Evolutionary conservation across 2,797 vertebrate species (phyloP).

Genomic region (Microctenopoma steveboyesi): DNA sequence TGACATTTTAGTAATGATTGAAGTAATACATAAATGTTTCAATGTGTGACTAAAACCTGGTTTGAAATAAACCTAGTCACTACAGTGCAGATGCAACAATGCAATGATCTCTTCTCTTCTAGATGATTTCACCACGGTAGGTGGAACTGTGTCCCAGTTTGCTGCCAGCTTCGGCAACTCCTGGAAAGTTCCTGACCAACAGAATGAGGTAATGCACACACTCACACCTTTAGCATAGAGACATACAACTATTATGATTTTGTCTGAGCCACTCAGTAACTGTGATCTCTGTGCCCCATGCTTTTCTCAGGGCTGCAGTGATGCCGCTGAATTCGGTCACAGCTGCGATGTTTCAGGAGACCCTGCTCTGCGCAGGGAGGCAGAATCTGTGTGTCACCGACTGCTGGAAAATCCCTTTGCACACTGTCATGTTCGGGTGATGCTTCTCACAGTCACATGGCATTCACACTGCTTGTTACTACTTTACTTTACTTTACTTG

Average conservation of each 20-base stretch:
- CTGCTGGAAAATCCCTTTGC: conserved; percentile 85
- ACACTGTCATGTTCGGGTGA: conserved; percentile 87
- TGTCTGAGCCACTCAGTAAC: background rate
- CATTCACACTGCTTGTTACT: background rate
- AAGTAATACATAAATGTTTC: too few relatives aligned
- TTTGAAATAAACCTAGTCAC: background rate
- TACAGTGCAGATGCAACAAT: background rate
- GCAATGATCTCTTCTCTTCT: background rate
- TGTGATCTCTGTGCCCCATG: background rate
- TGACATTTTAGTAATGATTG: too few relatives aligned
- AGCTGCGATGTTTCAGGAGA: conserved; percentile 78
- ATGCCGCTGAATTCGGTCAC: conserved; percentile 80
- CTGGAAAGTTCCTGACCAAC: conserved; percentile 85
- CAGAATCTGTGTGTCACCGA: conserved; percentile 79
- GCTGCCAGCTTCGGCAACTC: conserved; percentile 90
- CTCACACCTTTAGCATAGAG: background rate
- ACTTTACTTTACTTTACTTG: too few relatives aligned
- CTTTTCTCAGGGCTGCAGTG: conserved; percentile 80
- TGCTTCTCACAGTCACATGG: background rate
- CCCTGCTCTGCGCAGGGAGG: conserved; percentile 42
- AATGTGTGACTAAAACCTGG: background rate
- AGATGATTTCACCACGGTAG: conserved; percentile 87
- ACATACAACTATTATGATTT: too few relatives aligned
- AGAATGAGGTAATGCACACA: conserved; percentile 76
- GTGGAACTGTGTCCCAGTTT: conserved; percentile 73